phyloP scores from a whole-genome alignment of 2,888 invertebrate genomes.

The Ophion ellenae region DNA sequence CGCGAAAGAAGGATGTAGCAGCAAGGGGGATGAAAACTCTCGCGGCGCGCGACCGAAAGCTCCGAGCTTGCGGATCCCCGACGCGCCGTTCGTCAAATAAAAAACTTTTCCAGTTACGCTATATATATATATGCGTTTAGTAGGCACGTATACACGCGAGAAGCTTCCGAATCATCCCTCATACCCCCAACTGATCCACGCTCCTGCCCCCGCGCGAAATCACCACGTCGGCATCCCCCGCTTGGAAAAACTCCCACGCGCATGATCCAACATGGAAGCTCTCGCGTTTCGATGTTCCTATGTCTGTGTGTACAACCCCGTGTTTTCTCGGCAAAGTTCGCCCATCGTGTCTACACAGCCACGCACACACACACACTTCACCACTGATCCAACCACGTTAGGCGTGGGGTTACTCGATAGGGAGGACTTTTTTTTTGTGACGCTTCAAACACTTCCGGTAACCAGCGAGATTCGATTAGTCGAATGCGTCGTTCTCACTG shows the following conservation, averaged over 20 bases:
- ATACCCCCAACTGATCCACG: constrained; percentile 3
- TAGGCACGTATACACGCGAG: constrained; percentile 27
- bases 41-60: constrained; percentile 52
- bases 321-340: constrained; percentile 27
- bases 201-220: constrained; percentile 15
- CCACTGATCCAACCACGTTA: constrained; percentile 18
- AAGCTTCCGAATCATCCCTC: constrained; percentile 37
- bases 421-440: neutral
- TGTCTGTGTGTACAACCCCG: neutral
- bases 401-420: neutral
- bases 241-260: constrained; percentile 69
- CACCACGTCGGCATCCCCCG: constrained; percentile 30
- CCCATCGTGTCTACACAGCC: neutral
- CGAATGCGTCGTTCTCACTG: neutral
- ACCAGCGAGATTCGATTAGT: neutral
- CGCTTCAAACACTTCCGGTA: neutral
- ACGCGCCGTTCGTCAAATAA: constrained; percentile 55
- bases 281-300: constrained; percentile 11
- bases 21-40: constrained; percentile 42
- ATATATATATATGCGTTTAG: neutral
- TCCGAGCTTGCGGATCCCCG: constrained; percentile 63
- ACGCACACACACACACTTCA: neutral
- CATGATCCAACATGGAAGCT: constrained; percentile 79
- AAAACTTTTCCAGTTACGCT: constrained; percentile 58
- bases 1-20: neutral